These are phyloP conservation scores for Acipenser transmontanus DNA, from an alignment of 2,797 vertebrate genomes.

Conservation along the genomic window DNA sequence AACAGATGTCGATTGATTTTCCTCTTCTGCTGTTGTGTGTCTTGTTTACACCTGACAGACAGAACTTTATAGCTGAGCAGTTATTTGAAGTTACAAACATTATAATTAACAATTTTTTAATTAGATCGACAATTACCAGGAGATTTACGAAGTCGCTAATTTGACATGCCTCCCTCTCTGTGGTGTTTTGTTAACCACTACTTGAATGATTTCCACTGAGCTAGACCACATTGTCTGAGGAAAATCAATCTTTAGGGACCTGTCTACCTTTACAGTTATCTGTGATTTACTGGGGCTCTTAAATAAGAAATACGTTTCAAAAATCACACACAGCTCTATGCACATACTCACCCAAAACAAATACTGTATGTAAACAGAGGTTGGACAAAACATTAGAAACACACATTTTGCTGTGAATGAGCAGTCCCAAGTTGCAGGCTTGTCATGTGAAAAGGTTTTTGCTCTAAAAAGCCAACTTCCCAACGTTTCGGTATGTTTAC, in stretches of 20 bases:
- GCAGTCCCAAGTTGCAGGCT: not conserved
- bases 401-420: not conserved
- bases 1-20: conserved; percentile 75
- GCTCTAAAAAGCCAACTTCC: conserved; percentile 27
- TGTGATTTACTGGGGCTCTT: conserved; percentile 1
- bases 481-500: too few relatives aligned
- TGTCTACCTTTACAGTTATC: conserved; percentile 16
- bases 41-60: conserved; percentile 70
- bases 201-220: conserved; percentile 69
- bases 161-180: conserved; percentile 73
- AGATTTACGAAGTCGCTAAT: conserved; percentile 77
- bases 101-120: conserved; percentile 85
- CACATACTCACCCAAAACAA: not conserved
- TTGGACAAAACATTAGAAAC: not conserved
- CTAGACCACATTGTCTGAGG: conserved; percentile 44
- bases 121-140: conserved; percentile 82
- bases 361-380: not conserved
- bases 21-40: conserved; percentile 26
- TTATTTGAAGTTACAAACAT: conserved; percentile 80
- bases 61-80: conserved; percentile 76
- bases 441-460: not conserved
- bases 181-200: conserved; percentile 74
- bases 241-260: conserved; percentile 56
- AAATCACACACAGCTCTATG: too few relatives aligned
- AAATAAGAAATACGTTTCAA: not conserved